Base-by-base conservation (phyloP, 2,797 vertebrate genomes). In the Mormyrus hasselquistii region DNA sequence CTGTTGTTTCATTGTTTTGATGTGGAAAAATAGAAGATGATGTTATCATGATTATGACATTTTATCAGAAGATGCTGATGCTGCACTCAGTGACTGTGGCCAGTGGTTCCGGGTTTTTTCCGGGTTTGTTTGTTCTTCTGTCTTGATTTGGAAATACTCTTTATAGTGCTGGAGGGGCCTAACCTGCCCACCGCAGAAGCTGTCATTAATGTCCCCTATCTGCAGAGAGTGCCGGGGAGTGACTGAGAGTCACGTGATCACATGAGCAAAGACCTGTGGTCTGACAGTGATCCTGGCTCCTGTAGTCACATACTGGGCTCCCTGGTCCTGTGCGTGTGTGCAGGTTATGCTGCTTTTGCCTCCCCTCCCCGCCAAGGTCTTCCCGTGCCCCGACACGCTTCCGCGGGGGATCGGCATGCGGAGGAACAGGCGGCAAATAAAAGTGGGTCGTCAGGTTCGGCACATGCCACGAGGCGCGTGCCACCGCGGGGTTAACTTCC, bases 1-100 rank as follows among this genome's bases (percentile, higher is more conserved):
- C 19, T 52, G 22, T 86, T 34, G 38, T 86, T 85, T 88, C 82
- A 76, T 57, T 57, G 52, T 88, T 88, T 47, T 83, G 50, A 38
- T 16, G n/a, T 76, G 73, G 4, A 41, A 19, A 4, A 16, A 38
- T 73, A 29, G 12, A 38, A 38, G 16, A 79, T 44, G 19, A 69
- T 29, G 3, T 29, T 41, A 44, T 4, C 9, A 10, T 12, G 6
- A 44, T 44, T 44, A 34, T 82, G 76, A 4, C 41, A 9, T 7
- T 29, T 41, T 82, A 44, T 82, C 76, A 82, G 76, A 16, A 82
- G 14, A 29, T 29, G 25, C 25, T 73, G 65, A 10, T 8, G 53
- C 16, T 57, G 16, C 4, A 0, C 53, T 19, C 4, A 57, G 16
- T 4, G 16, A 1, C 52, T 4, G 16, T 57, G 53, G 16, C 25